Base-by-base conservation (phyloP, 1,140 invertebrate genomes). In the Ceratoteleas bidentatus region DNA sequence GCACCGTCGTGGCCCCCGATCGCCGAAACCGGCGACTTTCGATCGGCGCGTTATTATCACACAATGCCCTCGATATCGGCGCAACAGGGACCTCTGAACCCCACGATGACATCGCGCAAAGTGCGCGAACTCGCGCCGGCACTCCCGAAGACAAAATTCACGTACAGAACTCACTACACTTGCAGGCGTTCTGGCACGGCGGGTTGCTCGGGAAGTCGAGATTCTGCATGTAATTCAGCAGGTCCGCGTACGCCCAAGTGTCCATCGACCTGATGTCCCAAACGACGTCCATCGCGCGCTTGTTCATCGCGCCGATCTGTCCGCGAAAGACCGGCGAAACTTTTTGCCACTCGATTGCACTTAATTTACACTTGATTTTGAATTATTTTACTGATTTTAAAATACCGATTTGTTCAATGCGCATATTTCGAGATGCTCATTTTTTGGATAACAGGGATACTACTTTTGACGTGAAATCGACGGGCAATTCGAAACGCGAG, bases 211-310 rank as follows among this genome's bases (percentile, higher is more conserved):
- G 94, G 93, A 81, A 96, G 92, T 89, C 95, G 95, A 88, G 96
- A 24, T 76, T 76, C 68, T 84, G 76, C 76, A 80, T 84, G 68
- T 76, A 80, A 58, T 84, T 95, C 85, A 96, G 88, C 87, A 96
- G 95, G 73, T 96, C 94, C 14, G 95, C 95, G 87, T 96, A 96
- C 92, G 96, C 95, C 96, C 95, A 96, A 85, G 93, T 94, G 84
- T 96, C 95, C 87, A 96, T 88, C 3, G 95, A 95, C 85, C 94
- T 95, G 62, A 95, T 89, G 64, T 93, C 90, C 89, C 89, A 91
- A 32, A 90, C 89, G 36, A 90, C 81, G 52, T 90, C 88, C 49
- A 88, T 77, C 66, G 85, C 87, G 0, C 78, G 85, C 15, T 83
- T 86, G 61, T 70, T 90, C 90, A 91, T 56, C 6, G 9, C 40